Evolutionary conservation across 2,797 vertebrate genomes (phyloP).

Genomic region (Fringilla coelebs): DNA sequence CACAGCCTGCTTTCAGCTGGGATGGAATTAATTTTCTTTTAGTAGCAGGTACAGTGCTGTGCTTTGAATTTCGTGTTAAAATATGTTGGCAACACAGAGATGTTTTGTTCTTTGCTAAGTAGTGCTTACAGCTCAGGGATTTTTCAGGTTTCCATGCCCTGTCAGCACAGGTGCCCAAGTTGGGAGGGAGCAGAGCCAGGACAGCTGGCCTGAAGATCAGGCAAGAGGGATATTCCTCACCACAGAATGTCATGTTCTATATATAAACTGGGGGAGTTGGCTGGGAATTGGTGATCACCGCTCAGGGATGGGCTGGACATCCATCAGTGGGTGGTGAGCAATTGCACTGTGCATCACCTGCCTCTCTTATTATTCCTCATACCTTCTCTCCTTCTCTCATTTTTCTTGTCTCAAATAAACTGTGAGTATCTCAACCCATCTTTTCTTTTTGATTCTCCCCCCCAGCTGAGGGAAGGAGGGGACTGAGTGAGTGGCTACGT

Average conservation of each 20-base stretch:
- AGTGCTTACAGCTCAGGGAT: not conserved
- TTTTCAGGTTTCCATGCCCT: not conserved
- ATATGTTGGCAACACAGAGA: not conserved
- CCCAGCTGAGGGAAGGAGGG: not conserved
- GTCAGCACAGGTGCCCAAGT: not conserved
- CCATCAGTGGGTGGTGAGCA: not conserved
- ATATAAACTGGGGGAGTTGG: not conserved
- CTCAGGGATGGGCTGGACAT: not conserved
- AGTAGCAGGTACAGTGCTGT: not conserved
- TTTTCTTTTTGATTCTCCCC: not conserved
- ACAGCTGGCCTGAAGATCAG: not conserved
- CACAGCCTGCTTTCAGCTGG: rapidly evolving
- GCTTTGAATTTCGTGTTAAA: not conserved
- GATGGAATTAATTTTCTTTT: not conserved
- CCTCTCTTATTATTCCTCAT: not conserved
- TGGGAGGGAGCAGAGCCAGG: not conserved
- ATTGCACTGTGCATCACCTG: not conserved
- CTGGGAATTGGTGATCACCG: not conserved
- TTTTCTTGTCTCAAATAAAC: not conserved
- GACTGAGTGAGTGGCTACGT: not conserved
- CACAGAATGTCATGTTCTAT: not conserved
- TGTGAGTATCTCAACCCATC: not conserved
- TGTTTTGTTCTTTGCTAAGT: not conserved
- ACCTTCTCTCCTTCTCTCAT: not conserved
- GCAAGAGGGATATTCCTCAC: not conserved